Percentiles rank a stretch among this genome's conserved stretches.
These are phyloP conservation scores for Nomada fabriciana DNA, from an alignment of 2,888 invertebrate species.

Conservation along the genomic window DNA sequence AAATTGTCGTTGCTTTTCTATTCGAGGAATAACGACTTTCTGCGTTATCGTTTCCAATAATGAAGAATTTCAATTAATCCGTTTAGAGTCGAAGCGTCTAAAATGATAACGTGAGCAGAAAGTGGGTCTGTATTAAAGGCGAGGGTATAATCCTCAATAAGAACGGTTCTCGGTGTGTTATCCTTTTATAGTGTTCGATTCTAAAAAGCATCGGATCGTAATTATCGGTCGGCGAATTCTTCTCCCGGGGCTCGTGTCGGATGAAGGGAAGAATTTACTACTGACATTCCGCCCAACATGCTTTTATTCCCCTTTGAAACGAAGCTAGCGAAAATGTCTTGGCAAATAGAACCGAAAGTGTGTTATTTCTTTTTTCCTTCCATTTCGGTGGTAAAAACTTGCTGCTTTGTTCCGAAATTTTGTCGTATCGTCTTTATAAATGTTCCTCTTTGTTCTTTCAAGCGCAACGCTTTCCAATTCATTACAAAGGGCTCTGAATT, in stretches of 20 bases:
- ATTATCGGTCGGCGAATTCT: slow-evolving; percentile 42
- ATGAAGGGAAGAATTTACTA: slow-evolving; percentile 47
- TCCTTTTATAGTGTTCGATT: background rate
- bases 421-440: slow-evolving; percentile 27
- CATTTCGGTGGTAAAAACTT: slow-evolving; percentile 32
- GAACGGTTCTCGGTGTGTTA: background rate
- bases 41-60: background rate
- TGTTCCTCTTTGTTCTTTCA: slow-evolving; percentile 23
- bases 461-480: slow-evolving; percentile 29
- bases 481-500: background rate
- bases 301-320: slow-evolving; percentile 55
- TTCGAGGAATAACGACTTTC: no score
- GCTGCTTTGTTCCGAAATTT: slow-evolving; percentile 49
- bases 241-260: slow-evolving; percentile 27
- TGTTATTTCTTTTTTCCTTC: slow-evolving; percentile 6
- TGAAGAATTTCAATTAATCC: slow-evolving; percentile 2
- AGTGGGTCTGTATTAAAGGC: background rate
- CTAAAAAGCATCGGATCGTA: slow-evolving; percentile 21
- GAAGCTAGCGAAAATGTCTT: slow-evolving; percentile 26
- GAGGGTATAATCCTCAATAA: slow-evolving; percentile 9
- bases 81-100: background rate
- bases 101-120: background rate
- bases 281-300: slow-evolving; percentile 21
- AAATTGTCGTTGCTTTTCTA: background rate
- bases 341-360: slow-evolving; percentile 36